These are phyloP conservation scores for Petroica traversi DNA, from an alignment of 2,113 vertebrate genomes.

Conservation along the genomic window DNA sequence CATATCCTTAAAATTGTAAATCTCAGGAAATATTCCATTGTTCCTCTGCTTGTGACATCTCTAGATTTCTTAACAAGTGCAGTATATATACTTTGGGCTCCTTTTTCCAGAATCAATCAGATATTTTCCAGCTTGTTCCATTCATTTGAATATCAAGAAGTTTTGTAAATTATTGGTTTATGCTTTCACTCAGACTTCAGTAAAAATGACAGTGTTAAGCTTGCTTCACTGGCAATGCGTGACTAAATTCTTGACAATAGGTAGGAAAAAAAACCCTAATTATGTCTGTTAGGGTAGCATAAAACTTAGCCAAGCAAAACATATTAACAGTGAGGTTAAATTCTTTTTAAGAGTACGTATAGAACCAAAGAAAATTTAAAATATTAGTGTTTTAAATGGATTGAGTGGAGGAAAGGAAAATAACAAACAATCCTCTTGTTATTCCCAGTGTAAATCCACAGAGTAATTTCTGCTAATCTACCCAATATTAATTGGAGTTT, in stretches of 20 bases:
- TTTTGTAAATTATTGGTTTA: neutral
- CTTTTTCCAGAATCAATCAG: neutral
- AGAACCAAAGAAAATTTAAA: neutral
- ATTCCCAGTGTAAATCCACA: neutral
- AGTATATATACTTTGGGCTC: neutral
- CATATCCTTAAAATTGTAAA: neutral
- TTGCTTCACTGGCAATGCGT: neutral
- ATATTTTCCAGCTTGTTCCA: neutral
- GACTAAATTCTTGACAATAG: neutral
- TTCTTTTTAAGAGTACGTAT: neutral
- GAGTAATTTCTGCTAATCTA: neutral
- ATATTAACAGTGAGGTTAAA: neutral
- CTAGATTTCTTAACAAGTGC: neutral
- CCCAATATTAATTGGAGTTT: neutral
- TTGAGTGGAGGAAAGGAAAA: neutral
- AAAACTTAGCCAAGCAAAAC: neutral
- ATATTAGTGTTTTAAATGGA: neutral
- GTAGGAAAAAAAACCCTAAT: neutral
- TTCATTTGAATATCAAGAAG: neutral
- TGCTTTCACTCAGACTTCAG: neutral
- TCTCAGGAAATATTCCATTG: neutral
- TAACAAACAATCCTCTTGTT: neutral
- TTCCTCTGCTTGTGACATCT: neutral
- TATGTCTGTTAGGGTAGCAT: neutral
- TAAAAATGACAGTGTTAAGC: neutral